Percentiles rank a stretch among this genome's conserved stretches.
Evolutionary conservation across 2,888 invertebrate species (phyloP).

Genomic region (Trissolcus japonicus): DNA sequence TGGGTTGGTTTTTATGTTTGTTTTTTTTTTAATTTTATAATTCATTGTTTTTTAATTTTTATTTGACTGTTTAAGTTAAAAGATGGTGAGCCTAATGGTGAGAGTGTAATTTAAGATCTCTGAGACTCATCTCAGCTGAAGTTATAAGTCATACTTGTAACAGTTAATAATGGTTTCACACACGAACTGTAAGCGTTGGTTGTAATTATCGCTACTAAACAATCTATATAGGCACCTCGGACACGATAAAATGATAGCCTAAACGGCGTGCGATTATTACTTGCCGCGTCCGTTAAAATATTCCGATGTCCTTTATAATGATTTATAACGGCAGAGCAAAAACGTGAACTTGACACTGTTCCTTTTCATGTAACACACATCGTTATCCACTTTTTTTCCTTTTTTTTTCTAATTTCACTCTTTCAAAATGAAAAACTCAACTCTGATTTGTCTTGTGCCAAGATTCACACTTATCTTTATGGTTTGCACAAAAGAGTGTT

Average conservation of each 20-base stretch:
- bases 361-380: constrained; percentile 1
- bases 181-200: constrained; percentile 23
- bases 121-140: too few relatives aligned
- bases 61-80: background rate
- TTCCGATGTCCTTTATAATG: constrained; percentile 33
- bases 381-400: too few relatives aligned
- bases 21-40: too few relatives aligned
- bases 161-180: constrained; percentile 36
- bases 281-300: constrained; percentile 35
- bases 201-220: constrained; percentile 48
- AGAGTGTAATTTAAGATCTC: too few relatives aligned
- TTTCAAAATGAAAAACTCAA: too few relatives aligned
- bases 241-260: constrained; percentile 48
- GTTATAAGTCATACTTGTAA: constrained; percentile 25
- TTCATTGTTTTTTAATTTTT: too few relatives aligned
- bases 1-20: too few relatives aligned
- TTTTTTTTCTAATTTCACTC: too few relatives aligned
- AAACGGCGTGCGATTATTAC: constrained; percentile 42
- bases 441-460: too few relatives aligned
- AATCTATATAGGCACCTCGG: constrained; percentile 38
- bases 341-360: constrained; percentile 31
- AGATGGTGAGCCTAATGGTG: too few relatives aligned
- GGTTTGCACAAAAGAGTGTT: too few relatives aligned
- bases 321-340: constrained; percentile 22
- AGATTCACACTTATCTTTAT: too few relatives aligned